Evolutionary conservation across 1,140 invertebrate species (phyloP).

Genomic region (Whitmania pigra): DNA sequence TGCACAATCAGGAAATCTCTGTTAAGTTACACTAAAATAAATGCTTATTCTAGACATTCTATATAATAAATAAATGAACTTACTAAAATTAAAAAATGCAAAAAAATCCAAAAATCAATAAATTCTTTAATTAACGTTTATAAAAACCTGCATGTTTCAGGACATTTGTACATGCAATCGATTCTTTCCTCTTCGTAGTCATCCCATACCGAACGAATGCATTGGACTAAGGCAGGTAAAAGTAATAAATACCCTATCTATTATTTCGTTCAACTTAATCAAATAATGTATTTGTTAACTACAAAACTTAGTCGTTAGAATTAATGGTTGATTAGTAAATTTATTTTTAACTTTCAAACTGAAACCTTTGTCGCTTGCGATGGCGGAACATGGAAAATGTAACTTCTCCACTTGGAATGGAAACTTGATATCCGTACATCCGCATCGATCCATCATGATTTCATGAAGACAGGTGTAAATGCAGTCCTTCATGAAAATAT

Average conservation of each 20-base stretch:
- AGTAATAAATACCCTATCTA: not conserved
- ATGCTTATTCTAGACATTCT: too few species aligned
- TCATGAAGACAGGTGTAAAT: not conserved
- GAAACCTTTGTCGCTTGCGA: not conserved
- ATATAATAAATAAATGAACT: not conserved
- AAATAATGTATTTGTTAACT: slow-evolving; percentile 1
- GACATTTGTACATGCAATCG: not conserved
- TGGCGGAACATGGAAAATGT: not conserved
- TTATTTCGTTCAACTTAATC: not conserved
- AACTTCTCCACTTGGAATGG: not conserved
- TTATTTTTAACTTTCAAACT: not conserved
- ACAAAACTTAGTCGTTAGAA: not conserved
- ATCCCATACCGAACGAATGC: not conserved
- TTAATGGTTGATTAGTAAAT: too few species aligned
- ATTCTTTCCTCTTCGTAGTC: not conserved
- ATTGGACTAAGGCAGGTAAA: not conserved
- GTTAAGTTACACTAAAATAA: not conserved
- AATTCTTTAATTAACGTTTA: not conserved
- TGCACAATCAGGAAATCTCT: not conserved
- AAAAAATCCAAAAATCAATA: not conserved
- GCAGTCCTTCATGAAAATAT: not conserved
- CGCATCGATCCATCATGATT: not conserved
- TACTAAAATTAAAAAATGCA: not conserved
- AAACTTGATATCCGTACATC: not conserved
- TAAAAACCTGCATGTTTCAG: not conserved